Percentiles rank a stretch among this genome's conserved stretches.
Conservation (phyloP, 1,140 invertebrate genomes). For the Ylistrum balloti region DNA sequence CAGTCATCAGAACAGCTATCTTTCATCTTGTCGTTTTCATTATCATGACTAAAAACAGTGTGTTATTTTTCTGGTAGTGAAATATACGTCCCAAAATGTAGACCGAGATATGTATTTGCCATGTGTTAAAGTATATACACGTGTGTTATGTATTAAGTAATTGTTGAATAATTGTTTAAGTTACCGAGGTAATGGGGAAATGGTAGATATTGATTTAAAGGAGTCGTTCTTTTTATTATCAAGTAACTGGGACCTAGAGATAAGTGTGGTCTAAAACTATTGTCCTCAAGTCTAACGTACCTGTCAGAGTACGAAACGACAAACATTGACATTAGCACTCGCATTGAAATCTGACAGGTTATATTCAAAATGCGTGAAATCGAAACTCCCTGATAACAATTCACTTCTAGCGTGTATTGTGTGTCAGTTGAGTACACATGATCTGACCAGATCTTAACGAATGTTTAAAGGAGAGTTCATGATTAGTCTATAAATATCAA, state of each 20-base stretch:
- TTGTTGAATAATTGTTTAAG: no score
- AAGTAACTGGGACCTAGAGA: neutral
- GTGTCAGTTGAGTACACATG: neutral
- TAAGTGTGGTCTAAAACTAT: neutral
- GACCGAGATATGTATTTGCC: no score
- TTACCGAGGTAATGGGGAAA: neutral
- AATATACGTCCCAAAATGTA: no score
- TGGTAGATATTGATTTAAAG: neutral
- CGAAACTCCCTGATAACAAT: neutral
- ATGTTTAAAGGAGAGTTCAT: no score
- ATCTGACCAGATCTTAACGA: no score
- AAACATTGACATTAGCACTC: conserved; percentile 25
- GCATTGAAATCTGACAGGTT: conserved; percentile 10
- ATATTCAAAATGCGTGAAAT: neutral
- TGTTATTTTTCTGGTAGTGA: no score
- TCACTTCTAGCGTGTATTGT: neutral
- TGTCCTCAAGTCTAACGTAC: neutral
- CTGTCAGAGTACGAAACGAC: neutral
- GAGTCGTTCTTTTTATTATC: neutral
- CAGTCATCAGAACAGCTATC: no score
- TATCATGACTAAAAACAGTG: no score
- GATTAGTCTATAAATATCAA: no score
- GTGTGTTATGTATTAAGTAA: no score
- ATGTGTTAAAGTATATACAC: no score
- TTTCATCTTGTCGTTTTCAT: no score